Conservation (phyloP, 2,113 vertebrate species). For the Microcebus murinus region DNA sequence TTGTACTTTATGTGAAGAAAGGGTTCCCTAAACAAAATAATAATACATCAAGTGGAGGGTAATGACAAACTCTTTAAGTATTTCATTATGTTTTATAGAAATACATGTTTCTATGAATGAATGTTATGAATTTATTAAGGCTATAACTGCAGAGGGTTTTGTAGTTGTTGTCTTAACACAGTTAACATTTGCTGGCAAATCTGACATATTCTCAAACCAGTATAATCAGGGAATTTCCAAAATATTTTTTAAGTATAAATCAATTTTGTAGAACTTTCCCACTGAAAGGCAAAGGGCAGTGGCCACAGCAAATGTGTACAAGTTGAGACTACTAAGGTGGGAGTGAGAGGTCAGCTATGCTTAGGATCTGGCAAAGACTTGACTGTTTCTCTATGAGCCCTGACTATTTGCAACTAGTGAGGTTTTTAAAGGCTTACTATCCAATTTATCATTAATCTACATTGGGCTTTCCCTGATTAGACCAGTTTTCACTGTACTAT, state of each 20-base stretch:
- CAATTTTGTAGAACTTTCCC: background rate
- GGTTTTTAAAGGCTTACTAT: background rate
- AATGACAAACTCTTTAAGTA: background rate
- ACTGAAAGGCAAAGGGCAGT: background rate
- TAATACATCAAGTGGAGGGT: background rate
- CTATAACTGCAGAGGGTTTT: background rate
- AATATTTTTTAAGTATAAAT: background rate
- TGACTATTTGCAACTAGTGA: background rate
- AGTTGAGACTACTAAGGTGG: no score
- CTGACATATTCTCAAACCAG: background rate
- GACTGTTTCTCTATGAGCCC: background rate
- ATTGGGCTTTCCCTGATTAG: background rate
- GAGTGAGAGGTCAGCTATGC: fast-evolving
- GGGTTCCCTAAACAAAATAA: background rate
- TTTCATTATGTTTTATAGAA: conserved; percentile 12
- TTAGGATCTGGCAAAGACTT: background rate
- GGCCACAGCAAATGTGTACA: background rate
- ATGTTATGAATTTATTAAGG: background rate
- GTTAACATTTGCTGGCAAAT: background rate
- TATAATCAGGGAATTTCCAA: background rate
- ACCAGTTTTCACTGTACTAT: background rate
- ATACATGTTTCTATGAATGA: background rate
- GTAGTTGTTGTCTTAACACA: background rate
- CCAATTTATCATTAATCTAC: background rate
- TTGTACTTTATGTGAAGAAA: background rate